These are phyloP conservation scores for Calosoma granatense DNA, from an alignment of 1,140 invertebrate genomes.

Conservation along the genomic window DNA sequence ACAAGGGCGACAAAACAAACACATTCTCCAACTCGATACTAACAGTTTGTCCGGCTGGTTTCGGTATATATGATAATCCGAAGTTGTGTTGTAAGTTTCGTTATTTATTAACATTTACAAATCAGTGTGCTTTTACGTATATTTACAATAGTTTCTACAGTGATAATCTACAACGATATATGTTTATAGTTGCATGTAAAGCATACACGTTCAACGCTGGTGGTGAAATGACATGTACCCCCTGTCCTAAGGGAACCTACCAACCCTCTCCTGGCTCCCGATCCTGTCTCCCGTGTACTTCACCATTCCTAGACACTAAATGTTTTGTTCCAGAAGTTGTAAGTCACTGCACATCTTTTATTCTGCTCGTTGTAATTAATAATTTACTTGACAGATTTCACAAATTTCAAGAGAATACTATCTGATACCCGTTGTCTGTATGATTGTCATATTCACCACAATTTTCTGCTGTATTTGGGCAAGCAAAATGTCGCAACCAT, in stretches of 20 bases:
- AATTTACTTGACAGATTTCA: not conserved
- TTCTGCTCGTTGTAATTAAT: not conserved
- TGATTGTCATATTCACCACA: not conserved
- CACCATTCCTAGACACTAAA: slow-evolving; percentile 26
- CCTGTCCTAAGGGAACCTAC: slow-evolving; percentile 27
- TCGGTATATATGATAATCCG: not conserved
- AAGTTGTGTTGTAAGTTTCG: slow-evolving; percentile 2
- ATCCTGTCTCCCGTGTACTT: slow-evolving; percentile 24
- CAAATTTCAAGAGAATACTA: not conserved
- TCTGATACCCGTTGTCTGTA: not conserved
- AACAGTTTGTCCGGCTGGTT: not conserved
- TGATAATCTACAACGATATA: slow-evolving; percentile 1
- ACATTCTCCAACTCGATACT: not conserved
- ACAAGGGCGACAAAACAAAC: not conserved
- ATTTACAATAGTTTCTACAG: not conserved
- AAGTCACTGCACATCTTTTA: not conserved
- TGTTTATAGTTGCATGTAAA: slow-evolving; percentile 27
- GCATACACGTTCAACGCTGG: slow-evolving; percentile 26
- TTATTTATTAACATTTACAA: not conserved
- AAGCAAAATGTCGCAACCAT: too few relatives aligned
- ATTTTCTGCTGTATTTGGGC: not conserved
- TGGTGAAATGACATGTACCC: slow-evolving; percentile 23
- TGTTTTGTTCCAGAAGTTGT: slow-evolving; percentile 18
- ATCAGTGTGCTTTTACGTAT: not conserved
- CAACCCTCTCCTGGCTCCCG: slow-evolving; percentile 26